Conservation (phyloP, 2,113 vertebrate genomes). For the Odobenus rosmarus region DNA sequence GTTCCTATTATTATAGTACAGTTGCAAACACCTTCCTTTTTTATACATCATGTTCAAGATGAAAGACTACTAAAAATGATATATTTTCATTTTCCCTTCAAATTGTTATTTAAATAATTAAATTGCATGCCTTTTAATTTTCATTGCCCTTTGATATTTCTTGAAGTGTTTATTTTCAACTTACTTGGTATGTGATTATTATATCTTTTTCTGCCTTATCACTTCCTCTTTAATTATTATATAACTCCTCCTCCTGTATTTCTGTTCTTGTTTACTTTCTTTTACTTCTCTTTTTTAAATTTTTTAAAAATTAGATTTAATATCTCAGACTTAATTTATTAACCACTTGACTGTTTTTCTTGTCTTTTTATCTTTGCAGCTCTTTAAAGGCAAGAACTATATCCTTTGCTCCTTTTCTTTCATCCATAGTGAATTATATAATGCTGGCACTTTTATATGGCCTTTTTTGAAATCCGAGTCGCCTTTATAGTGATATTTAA, state of each 20-base stretch:
- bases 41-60: constrained; percentile 41
- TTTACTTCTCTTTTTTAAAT: constrained; percentile 35
- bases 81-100: constrained; percentile 14
- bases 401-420: background rate
- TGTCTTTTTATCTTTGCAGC: constrained; percentile 1
- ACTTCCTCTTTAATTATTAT: constrained; percentile 25
- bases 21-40: background rate
- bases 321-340: constrained; percentile 44
- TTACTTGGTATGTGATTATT: background rate
- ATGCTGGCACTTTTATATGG: background rate
- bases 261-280: constrained; percentile 39
- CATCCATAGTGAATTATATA: constrained; percentile 12
- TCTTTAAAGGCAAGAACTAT: constrained; percentile 31
- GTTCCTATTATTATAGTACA: constrained; percentile 12
- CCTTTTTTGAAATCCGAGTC: constrained; percentile 25
- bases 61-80: constrained; percentile 35
- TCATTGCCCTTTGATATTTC: constrained; percentile 8
- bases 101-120: constrained; percentile 15
- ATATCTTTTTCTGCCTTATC: background rate
- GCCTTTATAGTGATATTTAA: constrained; percentile 28
- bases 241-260: constrained; percentile 12
- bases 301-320: background rate
- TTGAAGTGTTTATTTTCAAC: constrained; percentile 12
- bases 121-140: constrained; percentile 23
- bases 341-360: background rate